Percentiles rank a stretch among this genome's conserved stretches.
Evolutionary conservation across 2,888 invertebrate species (phyloP).

Genomic region (Dasysyrphus albostriatus): DNA sequence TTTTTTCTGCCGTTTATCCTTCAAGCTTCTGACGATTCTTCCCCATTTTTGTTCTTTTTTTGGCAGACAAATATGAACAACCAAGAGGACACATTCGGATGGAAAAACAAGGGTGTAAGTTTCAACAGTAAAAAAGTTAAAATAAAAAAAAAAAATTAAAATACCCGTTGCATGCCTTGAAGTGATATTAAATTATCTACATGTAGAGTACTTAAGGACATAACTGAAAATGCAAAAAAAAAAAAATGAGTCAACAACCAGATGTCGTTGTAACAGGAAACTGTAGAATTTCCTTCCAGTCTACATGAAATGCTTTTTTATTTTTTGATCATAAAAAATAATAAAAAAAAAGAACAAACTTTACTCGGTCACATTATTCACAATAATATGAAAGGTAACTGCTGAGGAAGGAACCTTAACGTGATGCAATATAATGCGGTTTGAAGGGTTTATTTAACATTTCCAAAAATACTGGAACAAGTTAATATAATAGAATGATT

Average conservation of each 20-base stretch:
- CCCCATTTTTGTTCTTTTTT: slow-evolving; percentile 31
- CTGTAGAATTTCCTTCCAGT: slow-evolving; percentile 42
- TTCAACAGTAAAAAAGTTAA: slow-evolving; percentile 4
- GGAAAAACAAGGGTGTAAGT: slow-evolving; percentile 42
- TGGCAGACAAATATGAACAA: slow-evolving; percentile 49
- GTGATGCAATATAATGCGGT: slow-evolving; percentile 28
- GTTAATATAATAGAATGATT: slow-evolving; percentile 1
- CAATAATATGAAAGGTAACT: slow-evolving; percentile 3
- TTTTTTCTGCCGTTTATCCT: slow-evolving; percentile 18
- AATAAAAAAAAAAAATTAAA: slow-evolving; percentile 19
- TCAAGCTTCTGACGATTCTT: slow-evolving; percentile 21
- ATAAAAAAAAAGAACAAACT: background rate
- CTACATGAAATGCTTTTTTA: slow-evolving; percentile 55
- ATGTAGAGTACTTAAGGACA: slow-evolving; percentile 48
- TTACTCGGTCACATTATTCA: slow-evolving; percentile 25
- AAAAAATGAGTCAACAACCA: slow-evolving; percentile 45
- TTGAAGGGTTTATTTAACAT: slow-evolving; percentile 31
- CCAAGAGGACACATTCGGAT: slow-evolving; percentile 50
- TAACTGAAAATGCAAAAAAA: slow-evolving; percentile 43
- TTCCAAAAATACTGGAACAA: slow-evolving; percentile 9
- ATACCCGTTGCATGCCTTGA: slow-evolving; percentile 46
- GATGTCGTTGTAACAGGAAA: slow-evolving; percentile 57
- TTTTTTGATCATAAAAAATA: slow-evolving; percentile 33
- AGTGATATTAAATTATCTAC: slow-evolving; percentile 72
- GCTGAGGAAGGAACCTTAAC: slow-evolving; percentile 5